Conservation (phyloP, 2,113 vertebrate genomes). For the Machaerirhynchus nigripectus region DNA sequence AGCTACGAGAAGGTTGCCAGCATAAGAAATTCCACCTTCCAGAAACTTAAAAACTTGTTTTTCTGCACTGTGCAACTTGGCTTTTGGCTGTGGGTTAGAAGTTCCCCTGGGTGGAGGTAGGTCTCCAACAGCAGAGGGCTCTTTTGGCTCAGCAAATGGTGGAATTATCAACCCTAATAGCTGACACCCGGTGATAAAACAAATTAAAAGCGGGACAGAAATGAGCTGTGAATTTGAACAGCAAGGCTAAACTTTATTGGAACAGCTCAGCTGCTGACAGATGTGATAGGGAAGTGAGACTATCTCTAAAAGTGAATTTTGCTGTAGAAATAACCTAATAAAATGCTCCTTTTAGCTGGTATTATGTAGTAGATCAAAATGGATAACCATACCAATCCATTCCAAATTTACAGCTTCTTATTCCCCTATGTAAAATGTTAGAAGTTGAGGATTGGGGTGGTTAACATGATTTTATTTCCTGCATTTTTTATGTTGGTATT, state of each 20-base stretch:
- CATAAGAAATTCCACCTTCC: background rate
- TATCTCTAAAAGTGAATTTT: background rate
- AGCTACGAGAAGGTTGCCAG: background rate
- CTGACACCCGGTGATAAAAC: background rate
- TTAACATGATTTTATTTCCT: background rate
- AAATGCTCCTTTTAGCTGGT: background rate
- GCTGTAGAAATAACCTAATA: background rate
- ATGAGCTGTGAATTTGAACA: background rate
- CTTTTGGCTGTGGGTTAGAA: background rate
- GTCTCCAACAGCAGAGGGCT: slow-evolving; percentile 28
- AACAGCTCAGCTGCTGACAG: background rate
- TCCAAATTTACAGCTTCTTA: background rate
- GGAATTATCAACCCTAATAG: background rate
- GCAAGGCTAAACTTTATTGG: background rate
- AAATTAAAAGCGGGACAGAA: background rate
- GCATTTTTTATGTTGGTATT: background rate
- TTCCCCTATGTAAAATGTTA: background rate
- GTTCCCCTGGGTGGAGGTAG: background rate
- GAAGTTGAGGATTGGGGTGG: background rate
- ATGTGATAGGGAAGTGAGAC: background rate
- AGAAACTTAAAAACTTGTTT: background rate
- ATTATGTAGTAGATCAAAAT: background rate
- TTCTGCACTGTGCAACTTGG: background rate
- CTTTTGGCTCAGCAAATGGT: slow-evolving; percentile 15
- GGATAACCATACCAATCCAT: background rate